Evolutionary conservation across 2,797 vertebrate genomes (phyloP), one percentile per base, ranked within the genome.

Genomic region (Crypturellus tataupa): DNA sequence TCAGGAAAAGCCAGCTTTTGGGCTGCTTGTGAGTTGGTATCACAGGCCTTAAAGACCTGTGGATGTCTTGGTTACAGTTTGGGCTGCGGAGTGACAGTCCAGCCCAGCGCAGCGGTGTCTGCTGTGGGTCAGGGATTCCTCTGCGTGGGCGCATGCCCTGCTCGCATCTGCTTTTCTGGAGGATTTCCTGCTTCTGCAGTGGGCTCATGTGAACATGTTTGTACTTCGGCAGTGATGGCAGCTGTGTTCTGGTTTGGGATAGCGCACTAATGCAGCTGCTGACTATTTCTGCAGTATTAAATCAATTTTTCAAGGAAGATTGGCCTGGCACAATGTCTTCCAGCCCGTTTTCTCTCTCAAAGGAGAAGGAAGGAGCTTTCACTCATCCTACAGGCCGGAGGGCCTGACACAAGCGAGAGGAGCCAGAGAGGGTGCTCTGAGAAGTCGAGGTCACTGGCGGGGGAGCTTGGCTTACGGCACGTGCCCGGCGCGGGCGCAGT

Each of bases 201-300:
- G 12, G 37, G 19, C n/a, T 37, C 0, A 0, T 14, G 27, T 44
- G 58, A 12, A 17, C 6, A 21, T 9, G 59, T 44, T 13, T 51
- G 40, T 40, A 39, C 49, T 55, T 39, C 46, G 65, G 47, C 49
- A 27, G 46, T 27, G 27, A 4, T 42, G 56, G 18, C 27, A 29
- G 27, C 46, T 47, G n/a, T 73, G 2, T 59, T 42, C 27, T 56
- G 37, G 21, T 51, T 37, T 67, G 44, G 55, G 53, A 51, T 21
- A 31, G 31, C 11, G 3, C 13, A 15, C 25, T 21, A 31, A 17
- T 44, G 21, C 39, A 39, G 4, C 20, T 29, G 33, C 40, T 47
- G 53, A 9, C 58, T 31, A 8, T 33, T n/a, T 9, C 49, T 47
- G 35, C 8, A n/a, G 37, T 42, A 27, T 49, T 49, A 49, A 49